phyloP scores from a whole-genome alignment of 1,140 invertebrate species.

The Musca vetustissima region DNA sequence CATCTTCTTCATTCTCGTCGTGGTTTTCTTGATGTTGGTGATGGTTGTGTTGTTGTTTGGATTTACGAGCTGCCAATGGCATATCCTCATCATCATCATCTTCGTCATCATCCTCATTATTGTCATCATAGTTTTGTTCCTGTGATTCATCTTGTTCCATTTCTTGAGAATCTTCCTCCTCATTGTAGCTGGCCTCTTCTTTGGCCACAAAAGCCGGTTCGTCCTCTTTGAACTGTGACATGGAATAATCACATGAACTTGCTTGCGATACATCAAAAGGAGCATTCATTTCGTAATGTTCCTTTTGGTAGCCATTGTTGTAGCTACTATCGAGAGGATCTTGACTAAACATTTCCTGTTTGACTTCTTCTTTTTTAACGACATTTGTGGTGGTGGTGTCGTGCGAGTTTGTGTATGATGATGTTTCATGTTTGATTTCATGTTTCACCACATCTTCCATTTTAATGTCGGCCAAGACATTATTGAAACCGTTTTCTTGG shows the following conservation, averaged over 20 bases:
- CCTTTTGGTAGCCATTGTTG: slow-evolving; percentile 54
- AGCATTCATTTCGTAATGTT: slow-evolving; percentile 46
- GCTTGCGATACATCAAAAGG: slow-evolving; percentile 58
- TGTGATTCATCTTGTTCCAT: slow-evolving; percentile 52
- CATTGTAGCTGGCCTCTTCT: slow-evolving; percentile 38
- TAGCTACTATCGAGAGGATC: slow-evolving; percentile 26
- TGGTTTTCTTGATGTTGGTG: neutral
- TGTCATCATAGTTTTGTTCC: slow-evolving; percentile 53
- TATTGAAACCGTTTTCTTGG: slow-evolving; percentile 55
- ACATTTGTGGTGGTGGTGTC: no score
- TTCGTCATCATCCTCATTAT: slow-evolving; percentile 66
- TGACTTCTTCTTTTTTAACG: slow-evolving; percentile 44
- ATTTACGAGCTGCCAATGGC: slow-evolving; percentile 52
- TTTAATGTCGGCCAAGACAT: slow-evolving; percentile 58
- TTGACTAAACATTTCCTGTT: slow-evolving; percentile 27
- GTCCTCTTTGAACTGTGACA: slow-evolving; percentile 64
- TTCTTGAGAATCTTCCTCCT: slow-evolving; percentile 39
- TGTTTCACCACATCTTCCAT: neutral
- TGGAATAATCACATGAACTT: slow-evolving; percentile 67
- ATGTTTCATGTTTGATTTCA: slow-evolving; percentile 27
- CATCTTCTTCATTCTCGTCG: slow-evolving; percentile 56
- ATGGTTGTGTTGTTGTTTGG: slow-evolving; percentile 52
- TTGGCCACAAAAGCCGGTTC: slow-evolving; percentile 54
- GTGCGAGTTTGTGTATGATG: no score
- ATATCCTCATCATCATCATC: slow-evolving; percentile 58